Evolutionary conservation across 1,140 invertebrate species (phyloP), one percentile per base, ranked within the genome.

Genomic region (Cheumatopsyche charites): DNA sequence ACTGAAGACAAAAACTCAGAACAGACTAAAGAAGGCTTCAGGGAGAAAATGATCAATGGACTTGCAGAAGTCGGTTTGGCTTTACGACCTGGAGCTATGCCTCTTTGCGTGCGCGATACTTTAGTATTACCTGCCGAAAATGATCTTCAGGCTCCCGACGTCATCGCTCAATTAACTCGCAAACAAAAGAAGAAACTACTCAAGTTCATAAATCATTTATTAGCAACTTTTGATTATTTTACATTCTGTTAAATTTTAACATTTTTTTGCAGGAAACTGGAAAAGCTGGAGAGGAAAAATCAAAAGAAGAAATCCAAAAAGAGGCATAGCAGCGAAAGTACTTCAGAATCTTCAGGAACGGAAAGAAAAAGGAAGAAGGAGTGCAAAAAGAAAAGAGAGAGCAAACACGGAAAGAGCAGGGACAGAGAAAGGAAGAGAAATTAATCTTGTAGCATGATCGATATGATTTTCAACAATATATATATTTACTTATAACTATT

Each of bases 61-160:
- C 96, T 98, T 94, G 88, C 91, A 78, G 94, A 97, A 79, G 94
- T 95, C 84, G 96, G 95, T 7, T 86, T 97, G 15, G 90, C 91
- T 67, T 87, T 98, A 78, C 97, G 96, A 82, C 90, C 88, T 71
- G 92, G 89, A 81, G 87, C 86, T 69, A 80, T 86, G 75, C 86
- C 87, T 26, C 74, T 85, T 11, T 80, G 80, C 62, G 80, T 79
- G 17, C 79, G 79, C 62, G 85, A 77, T 76, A 78, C 81, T 77
- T 36, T 9, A 5, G 19, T 49, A 13, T 36, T 68, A 70, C 82
- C 79, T 69, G 81, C 76, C 74, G 90, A 92, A 69, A 81, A 86
- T 80, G 87, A 82, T 71, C 83, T 82, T 12, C 84, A 87, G 73
- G 90, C 94, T 84, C 85, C 90, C 11, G 86, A 90, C 68, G 93